Evolutionary conservation across 2,113 vertebrate species (phyloP).

Genomic region (Anser brachyrhynchus): DNA sequence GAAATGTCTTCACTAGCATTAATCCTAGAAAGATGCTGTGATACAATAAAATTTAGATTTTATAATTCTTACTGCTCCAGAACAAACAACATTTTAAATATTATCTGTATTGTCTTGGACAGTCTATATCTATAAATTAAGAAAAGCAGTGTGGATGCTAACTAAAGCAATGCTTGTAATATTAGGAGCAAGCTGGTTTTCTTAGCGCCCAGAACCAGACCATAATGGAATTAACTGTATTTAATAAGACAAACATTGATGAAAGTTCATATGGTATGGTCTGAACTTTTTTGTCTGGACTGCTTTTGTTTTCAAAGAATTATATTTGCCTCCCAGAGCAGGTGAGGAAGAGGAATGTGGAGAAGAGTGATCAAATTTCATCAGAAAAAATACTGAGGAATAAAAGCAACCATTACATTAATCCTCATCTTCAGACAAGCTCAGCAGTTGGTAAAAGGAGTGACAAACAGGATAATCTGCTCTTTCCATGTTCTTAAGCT

Average conservation of each 20-base stretch:
- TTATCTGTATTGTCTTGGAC: not conserved
- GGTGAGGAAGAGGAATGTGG: conserved; percentile 75
- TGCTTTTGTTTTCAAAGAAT: conserved; percentile 75
- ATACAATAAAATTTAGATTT: not conserved
- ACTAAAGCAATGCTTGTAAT: not conserved
- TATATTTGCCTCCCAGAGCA: conserved; percentile 68
- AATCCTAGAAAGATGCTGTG: not conserved
- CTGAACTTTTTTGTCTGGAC: conserved; percentile 55
- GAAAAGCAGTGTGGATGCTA: not conserved
- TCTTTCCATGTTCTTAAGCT: conserved; percentile 49
- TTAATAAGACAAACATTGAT: not conserved
- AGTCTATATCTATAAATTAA: not conserved
- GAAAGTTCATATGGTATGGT: not conserved
- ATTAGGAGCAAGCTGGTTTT: not conserved
- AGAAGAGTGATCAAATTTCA: conserved; percentile 73
- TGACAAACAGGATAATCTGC: conserved; percentile 60
- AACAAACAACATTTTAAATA: not conserved
- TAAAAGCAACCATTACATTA: conserved; percentile 75
- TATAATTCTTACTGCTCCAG: not conserved
- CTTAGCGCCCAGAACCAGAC: conserved; percentile 33
- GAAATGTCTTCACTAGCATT: not conserved
- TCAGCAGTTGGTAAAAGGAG: conserved; percentile 73
- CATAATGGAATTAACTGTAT: conserved; percentile 30
- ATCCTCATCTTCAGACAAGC: conserved; percentile 75
- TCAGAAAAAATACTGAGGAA: conserved; percentile 54